Percentiles rank a stretch among this genome's conserved stretches.
These are phyloP conservation scores for Melanotaenia duboulayi DNA, from an alignment of 2,113 vertebrate genomes.

Conservation along the genomic window DNA sequence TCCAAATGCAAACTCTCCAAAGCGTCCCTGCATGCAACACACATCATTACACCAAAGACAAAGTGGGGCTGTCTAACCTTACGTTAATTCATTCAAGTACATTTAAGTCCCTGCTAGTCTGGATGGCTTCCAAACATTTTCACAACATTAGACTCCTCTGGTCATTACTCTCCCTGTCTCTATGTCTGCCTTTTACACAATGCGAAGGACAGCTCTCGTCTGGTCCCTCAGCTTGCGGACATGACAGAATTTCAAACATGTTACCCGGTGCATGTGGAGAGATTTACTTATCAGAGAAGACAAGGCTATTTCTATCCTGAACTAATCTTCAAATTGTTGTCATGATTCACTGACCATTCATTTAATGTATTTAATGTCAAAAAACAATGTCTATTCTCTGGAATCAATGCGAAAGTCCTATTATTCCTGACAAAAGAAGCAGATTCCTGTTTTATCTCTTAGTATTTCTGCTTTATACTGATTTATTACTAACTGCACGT, in stretches of 20 bases:
- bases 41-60: conserved; percentile 47
- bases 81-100: conserved; percentile 58
- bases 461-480: neutral
- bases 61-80: conserved; percentile 54
- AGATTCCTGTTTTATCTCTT: neutral
- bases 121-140: conserved; percentile 71
- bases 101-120: conserved; percentile 53
- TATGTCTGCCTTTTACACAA: conserved; percentile 37
- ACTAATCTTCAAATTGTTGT: neutral
- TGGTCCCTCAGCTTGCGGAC: conserved; percentile 15
- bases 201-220: conserved; percentile 16
- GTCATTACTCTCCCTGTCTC: conserved; percentile 51
- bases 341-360: too few species aligned
- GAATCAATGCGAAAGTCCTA: too few species aligned
- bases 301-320: neutral
- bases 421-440: too few species aligned
- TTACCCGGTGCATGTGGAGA: neutral
- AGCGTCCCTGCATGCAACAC: conserved; percentile 46
- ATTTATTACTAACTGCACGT: neutral
- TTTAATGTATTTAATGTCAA: neutral
- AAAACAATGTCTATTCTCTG: neutral
- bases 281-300: neutral
- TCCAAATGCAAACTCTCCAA: neutral
- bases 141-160: conserved; percentile 64
- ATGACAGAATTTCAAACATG: conserved; percentile 18